Base-by-base conservation (phyloP, 2,888 invertebrate species). In the Microdon myrmicae region DNA sequence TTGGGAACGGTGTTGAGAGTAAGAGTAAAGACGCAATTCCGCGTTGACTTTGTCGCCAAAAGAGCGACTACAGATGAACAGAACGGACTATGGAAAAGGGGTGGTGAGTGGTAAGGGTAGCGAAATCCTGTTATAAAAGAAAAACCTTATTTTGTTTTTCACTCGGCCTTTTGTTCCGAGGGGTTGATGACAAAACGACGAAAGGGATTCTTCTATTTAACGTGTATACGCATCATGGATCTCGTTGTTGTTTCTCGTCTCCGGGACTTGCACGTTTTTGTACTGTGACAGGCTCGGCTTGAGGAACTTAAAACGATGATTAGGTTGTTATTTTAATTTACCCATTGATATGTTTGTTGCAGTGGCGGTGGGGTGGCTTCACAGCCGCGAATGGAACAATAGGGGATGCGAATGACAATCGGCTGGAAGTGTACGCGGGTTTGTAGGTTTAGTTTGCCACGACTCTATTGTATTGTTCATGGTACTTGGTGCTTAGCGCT, bases 241-340 rank as follows among this genome's bases (percentile, higher is more conserved):
- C 48, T 43, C 39, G 39, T 34, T 16, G 47, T 43, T 49, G 48
- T 54, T 43, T n/a, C 28, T 37, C 22, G n/a, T 39, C 44, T 31
- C 12, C 43, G 38, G 22, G n/a, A 28, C 38, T 22, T 54, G 47
- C 23, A 23, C 23, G 23, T 7, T 45, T 45, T 38, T 32, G 12
- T 10, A 22, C 37, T 66, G 35, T 53, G 35, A 29, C 44, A 7
- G 7, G 7, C 32, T 38, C 60, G 66, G 53, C 59, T 56, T 60
- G 53, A 67, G 54, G 77, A 79, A 78, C 79, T 77, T 77, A 78
- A 78, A 78, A 79, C 78, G 79, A 79, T 79, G 79, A 79, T 79
- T 79, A 79, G 79, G 79, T 79, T 79, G 79, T 79, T 79, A 79
- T 79, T 79, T 79, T 79, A 79, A 79, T 79, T 79, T 79, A 77